Conservation (phyloP, 37 sponge, comb jelly and placozoan genomes). For the Diacarnus erythraeanus region DNA sequence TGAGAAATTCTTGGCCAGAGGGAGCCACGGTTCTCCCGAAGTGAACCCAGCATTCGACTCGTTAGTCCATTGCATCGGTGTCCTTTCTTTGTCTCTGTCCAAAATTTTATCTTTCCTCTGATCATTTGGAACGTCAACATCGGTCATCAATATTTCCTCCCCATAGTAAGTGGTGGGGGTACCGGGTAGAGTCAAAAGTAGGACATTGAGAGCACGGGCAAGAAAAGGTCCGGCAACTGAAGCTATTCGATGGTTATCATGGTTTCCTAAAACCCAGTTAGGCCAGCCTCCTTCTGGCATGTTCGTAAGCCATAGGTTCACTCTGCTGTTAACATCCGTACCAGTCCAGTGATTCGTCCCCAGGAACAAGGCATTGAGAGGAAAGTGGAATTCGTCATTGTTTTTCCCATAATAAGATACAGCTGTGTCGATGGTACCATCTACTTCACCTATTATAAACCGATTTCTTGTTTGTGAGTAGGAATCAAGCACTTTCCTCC, state of each 20-base stretch:
- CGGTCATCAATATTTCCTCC: constrained; percentile 80
- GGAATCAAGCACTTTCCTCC: constrained; percentile 58
- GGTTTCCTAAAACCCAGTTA: constrained; percentile 94
- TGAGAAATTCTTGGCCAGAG: constrained; percentile 55
- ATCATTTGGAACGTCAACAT: constrained; percentile 56
- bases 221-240: constrained; percentile 53
- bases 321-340: constrained; percentile 23
- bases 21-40: constrained; percentile 71
- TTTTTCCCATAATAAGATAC: constrained; percentile 63
- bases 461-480: constrained; percentile 26
- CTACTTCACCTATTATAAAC: constrained; percentile 76
- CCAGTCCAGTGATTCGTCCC: constrained; percentile 69
- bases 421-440: constrained; percentile 41
- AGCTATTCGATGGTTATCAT: constrained; percentile 82
- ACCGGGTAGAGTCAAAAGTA: constrained; percentile 81
- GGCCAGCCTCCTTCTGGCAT: constrained; percentile 71
- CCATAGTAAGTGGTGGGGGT: constrained; percentile 92
- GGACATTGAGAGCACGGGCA: constrained; percentile 62
- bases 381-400: constrained; percentile 75
- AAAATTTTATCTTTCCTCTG: constrained; percentile 27
- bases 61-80: constrained; percentile 89
- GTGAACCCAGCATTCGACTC: constrained; percentile 76
- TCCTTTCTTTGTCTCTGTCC: constrained; percentile 77
- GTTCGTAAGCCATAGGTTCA: constrained; percentile 55
- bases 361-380: constrained; percentile 85